Base-by-base conservation (phyloP, 2,888 invertebrate species). In the Eristalinus sepulchralis region DNA sequence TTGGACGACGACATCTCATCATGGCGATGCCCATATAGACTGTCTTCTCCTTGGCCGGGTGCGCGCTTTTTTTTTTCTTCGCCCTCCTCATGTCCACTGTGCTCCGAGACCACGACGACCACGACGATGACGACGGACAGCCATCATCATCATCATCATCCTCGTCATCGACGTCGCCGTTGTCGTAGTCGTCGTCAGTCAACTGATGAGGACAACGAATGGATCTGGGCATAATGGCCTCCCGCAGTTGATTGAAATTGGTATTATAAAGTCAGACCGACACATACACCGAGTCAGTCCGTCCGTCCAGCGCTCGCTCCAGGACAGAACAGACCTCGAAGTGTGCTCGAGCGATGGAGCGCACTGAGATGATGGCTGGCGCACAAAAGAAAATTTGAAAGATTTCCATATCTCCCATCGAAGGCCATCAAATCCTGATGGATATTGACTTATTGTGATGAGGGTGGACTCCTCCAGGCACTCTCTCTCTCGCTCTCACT, bases 241-340 rank as follows among this genome's bases (percentile, higher is more conserved):
- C 82, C 76, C 68, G 77, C 73, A 78, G 85, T 78, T 86, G 85
- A 86, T 82, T 86, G 85, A 82, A 82, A 78, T 86, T 86, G 82
- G 73, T 86, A 82, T 82, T 82, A 82, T 78, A 82, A 82, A 86
- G 85, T 82, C 82, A 78, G 75, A 78, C 82, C 82, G 76, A 71
- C 70, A 73, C 47, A 66, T 5, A 31, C 11, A 22, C 9, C 60
- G 8, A 34, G 27, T 10, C 8, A 75, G 60, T 75, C 63, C 53
- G 31, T 59, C 34, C 63, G 22, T 31, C 36, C 59, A 71, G 17
- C 31, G 27, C 5, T 2, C 27, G 27, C 27, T 27, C 27, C 27
- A 70, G 36, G 66, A 64, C 70, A 66, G 66, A 27, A 55, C 64
- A 53, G 27, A 47, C 20, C 57, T 39, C 47, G 17, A 72, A 82